Evolutionary conservation across 2,113 vertebrate genomes (phyloP), one percentile per base, ranked within the genome.

Genomic region (Heterotis niloticus): DNA sequence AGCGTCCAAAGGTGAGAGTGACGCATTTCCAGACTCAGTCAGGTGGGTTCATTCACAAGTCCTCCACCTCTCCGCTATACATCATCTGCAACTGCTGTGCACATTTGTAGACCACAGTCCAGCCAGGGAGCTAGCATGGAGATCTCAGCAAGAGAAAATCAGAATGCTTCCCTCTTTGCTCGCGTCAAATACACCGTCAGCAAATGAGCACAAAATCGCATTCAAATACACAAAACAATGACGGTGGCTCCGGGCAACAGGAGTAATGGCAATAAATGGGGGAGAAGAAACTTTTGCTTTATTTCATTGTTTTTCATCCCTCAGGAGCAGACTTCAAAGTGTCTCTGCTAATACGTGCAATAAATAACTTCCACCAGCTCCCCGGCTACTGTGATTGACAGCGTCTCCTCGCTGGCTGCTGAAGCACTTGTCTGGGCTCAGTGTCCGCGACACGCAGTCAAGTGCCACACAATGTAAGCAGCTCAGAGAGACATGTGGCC

Each of bases 311-410:
- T 76, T 66, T 52, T 60, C 60, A 78, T 78, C 79, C 80, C 78
- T 80, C 85, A 60, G 84, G 83, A 83, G 79, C 76, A 87, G 84
- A 86, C 87, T 86, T 89, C 87, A 91, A 88, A 90, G 83, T 26
- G 78, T 84, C 82, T 78, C 86, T 84, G 83, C 82, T 83, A 84
- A 88, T 84, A 89, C 88, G 85, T 87, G 81, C 84, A 79, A 83
- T 84, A 83, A 87, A 88, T 78, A 56, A 84, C 82, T 87, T 86
- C 86, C 86, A 82, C 84, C 52, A 80, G 82, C 81, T 78, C 51
- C 26, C 24, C 77, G 78, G 26, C 24, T 59, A 29, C 81, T 69
- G 26, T 84, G 81, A 88, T 75, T 84, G 88, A 88, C 87, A 84
- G 77, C 26, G 78, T 77, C 79, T 68, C 51, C 69, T 80, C 20